These are phyloP conservation scores for Elmis aenea DNA, from an alignment of 2,888 invertebrate genomes.

Conservation along the genomic window DNA sequence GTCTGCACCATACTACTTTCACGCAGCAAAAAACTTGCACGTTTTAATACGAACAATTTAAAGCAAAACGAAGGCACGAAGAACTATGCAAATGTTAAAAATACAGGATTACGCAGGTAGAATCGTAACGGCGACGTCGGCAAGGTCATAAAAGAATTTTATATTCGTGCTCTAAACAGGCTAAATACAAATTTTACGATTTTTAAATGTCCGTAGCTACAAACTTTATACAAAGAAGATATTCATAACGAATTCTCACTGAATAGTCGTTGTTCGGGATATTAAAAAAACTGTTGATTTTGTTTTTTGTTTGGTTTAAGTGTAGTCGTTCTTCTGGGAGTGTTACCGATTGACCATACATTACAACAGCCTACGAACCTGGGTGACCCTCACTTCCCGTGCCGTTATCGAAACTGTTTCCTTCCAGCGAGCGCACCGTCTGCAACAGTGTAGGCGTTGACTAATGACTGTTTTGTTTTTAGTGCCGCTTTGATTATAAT, in stretches of 20 bases:
- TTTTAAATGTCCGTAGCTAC: conserved; percentile 21
- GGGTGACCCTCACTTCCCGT: conserved; percentile 14
- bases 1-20: conserved; percentile 35
- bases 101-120: conserved; percentile 22
- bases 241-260: conserved; percentile 21
- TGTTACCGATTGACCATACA: too few species aligned
- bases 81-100: conserved; percentile 16
- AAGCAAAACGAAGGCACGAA: conserved; percentile 11
- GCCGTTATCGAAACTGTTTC: conserved; percentile 13
- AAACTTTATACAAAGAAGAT: conserved; percentile 22
- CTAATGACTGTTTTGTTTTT: conserved; percentile 22
- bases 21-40: conserved; percentile 37
- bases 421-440: conserved; percentile 6
- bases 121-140: conserved; percentile 20
- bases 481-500: conserved; percentile 12
- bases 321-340: too few species aligned
- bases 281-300: too few species aligned
- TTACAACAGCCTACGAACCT: conserved; percentile 15
- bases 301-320: too few species aligned
- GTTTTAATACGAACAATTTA: conserved; percentile 33
- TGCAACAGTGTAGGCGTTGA: conserved; percentile 17
- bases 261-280: conserved; percentile 10
- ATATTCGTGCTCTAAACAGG: conserved; percentile 18
- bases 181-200: conserved; percentile 24
- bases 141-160: conserved; percentile 17